A percentile compares a stretch with the other conserved stretches of the same genome.
phyloP scores from a whole-genome alignment of 2,113 vertebrate species.

The Verasper variegatus region DNA sequence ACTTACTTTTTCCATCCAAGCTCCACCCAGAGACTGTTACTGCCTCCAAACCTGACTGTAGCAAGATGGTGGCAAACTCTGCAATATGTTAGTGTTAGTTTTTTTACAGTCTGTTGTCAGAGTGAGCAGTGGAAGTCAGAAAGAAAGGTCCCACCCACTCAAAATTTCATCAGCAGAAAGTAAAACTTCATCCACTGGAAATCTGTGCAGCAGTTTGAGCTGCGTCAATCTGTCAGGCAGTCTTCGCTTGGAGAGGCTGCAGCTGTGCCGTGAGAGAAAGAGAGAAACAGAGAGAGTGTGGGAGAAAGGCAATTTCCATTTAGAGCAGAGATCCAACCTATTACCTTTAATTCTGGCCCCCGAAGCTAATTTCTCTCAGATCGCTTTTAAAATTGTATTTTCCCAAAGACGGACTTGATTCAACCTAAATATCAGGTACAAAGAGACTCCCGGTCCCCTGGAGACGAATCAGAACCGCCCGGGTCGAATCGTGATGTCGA shows the following conservation, averaged over 20 bases:
- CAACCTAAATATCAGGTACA: too few relatives aligned
- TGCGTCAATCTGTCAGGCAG: slow-evolving; percentile 13
- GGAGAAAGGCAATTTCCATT: slow-evolving; percentile 24
- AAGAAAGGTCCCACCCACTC: slow-evolving; percentile 1
- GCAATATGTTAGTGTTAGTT: neutral
- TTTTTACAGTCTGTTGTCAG: slow-evolving; percentile 4
- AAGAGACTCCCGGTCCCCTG: too few relatives aligned
- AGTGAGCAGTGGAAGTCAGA: neutral
- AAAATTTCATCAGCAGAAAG: slow-evolving; percentile 29
- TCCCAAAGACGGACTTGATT: too few relatives aligned
- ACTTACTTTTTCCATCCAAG: neutral
- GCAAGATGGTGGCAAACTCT: neutral
- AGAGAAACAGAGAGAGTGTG: neutral
- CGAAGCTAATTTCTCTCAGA: slow-evolving; percentile 25
- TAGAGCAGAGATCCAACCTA: slow-evolving; percentile 34
- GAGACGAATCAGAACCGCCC: too few relatives aligned
- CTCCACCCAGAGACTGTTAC: neutral
- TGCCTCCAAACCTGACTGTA: neutral
- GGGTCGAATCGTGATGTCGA: too few relatives aligned
- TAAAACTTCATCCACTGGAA: slow-evolving; percentile 22
- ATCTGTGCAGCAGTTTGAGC: slow-evolving; percentile 22
- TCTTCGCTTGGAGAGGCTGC: slow-evolving; percentile 27
- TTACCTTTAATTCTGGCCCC: slow-evolving; percentile 50
- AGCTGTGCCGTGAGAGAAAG: slow-evolving; percentile 17
- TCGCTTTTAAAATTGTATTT: too few relatives aligned